Evolutionary conservation across 2,888 invertebrate species (phyloP).

Genomic region (Smittia sp.): DNA sequence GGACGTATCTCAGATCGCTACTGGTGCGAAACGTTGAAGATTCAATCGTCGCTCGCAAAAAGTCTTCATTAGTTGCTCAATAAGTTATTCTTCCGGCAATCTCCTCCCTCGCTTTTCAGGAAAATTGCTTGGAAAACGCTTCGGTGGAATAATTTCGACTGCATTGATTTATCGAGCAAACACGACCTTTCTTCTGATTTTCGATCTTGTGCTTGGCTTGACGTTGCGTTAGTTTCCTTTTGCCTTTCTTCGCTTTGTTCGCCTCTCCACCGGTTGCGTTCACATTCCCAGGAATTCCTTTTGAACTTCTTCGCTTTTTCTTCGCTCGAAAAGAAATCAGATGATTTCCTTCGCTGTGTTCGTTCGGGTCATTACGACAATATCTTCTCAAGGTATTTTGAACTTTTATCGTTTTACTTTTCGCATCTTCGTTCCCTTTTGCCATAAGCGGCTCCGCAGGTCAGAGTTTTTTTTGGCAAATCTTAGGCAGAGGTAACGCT

Average conservation of each 20-base stretch:
- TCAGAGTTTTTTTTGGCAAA: background rate
- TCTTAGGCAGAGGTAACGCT: background rate
- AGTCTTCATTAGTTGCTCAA: no score
- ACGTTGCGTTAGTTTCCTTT: background rate
- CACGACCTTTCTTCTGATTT: conserved; percentile 30
- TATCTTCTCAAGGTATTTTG: background rate
- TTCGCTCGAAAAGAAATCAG: background rate
- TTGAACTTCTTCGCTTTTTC: background rate
- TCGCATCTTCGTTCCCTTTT: background rate
- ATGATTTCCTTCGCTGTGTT: conserved; percentile 6
- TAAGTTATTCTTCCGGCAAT: no score
- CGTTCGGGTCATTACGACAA: background rate
- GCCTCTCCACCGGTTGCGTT: background rate
- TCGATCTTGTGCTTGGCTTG: background rate
- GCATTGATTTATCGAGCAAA: conserved; percentile 25
- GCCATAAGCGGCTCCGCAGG: background rate
- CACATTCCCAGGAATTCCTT: background rate
- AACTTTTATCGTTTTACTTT: conserved; percentile 5
- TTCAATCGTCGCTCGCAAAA: no score
- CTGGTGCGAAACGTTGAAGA: no score
- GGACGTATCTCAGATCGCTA: no score
- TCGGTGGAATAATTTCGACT: background rate
- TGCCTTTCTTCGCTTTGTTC: background rate
- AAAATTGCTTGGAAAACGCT: background rate
- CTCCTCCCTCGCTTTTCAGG: background rate